These are phyloP conservation scores for Thereva unica DNA, from an alignment of 2,888 invertebrate species.

Conservation along the genomic window DNA sequence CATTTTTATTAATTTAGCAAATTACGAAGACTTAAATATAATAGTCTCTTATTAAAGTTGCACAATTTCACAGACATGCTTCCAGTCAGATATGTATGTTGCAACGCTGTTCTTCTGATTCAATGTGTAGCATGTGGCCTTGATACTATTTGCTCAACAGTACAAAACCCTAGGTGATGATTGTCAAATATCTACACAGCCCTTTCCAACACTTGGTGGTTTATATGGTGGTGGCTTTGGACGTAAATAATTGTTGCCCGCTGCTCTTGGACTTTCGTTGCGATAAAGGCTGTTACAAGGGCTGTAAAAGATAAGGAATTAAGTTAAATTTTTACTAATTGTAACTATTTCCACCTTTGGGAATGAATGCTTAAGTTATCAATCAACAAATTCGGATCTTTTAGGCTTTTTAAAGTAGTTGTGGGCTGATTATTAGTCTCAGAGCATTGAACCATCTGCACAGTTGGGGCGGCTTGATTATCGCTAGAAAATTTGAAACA, in stretches of 20 bases:
- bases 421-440: slow-evolving; percentile 62
- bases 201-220: slow-evolving; percentile 50
- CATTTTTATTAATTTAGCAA: too few relatives aligned
- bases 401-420: slow-evolving; percentile 65
- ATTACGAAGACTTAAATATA: too few relatives aligned
- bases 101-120: too few relatives aligned
- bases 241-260: slow-evolving; percentile 53
- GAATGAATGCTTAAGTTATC: slow-evolving; percentile 56
- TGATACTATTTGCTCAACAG: slow-evolving; percentile 48
- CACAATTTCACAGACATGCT: too few relatives aligned
- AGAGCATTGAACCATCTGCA: slow-evolving; percentile 68
- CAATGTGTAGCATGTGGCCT: too few relatives aligned
- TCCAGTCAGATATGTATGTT: too few relatives aligned
- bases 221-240: slow-evolving; percentile 58
- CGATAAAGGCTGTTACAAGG: slow-evolving; percentile 64
- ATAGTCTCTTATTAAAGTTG: too few relatives aligned
- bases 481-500: not conserved
- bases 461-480: slow-evolving; percentile 53
- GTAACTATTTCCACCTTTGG: slow-evolving; percentile 49
- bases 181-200: slow-evolving; percentile 57
- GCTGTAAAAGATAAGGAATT: slow-evolving; percentile 51
- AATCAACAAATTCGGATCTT: slow-evolving; percentile 58
- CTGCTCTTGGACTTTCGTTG: slow-evolving; percentile 61
- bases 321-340: not conserved
- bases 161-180: slow-evolving; percentile 56